Percentiles rank a stretch among this genome's conserved stretches.
phyloP scores from a whole-genome alignment of 2,113 vertebrate species.

The Galeopterus variegatus region DNA sequence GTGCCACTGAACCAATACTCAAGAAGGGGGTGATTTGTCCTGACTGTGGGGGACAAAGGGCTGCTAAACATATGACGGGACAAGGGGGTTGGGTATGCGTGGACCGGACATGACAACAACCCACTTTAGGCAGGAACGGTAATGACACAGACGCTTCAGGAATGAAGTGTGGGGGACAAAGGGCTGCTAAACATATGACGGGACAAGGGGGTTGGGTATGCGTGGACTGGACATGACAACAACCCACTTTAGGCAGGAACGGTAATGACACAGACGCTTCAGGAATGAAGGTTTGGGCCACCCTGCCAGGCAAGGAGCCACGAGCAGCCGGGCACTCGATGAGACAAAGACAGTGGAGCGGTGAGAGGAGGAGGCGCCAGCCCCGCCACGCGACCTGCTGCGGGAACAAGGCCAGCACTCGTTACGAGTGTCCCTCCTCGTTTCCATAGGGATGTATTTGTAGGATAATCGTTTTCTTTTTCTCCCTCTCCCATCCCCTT shows the following conservation, averaged over 20 bases:
- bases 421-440: too few relatives aligned
- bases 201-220: background rate
- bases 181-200: background rate
- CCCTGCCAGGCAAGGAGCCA: background rate
- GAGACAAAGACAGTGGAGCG: background rate
- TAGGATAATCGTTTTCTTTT: fast-evolving
- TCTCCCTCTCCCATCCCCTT: background rate
- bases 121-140: background rate
- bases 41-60: background rate
- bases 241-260: background rate
- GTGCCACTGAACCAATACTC: background rate
- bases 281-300: background rate
- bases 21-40: background rate
- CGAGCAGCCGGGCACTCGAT: background rate
- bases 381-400: background rate
- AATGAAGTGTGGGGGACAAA: background rate
- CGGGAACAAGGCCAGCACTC: background rate
- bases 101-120: background rate
- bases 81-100: background rate
- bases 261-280: background rate
- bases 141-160: background rate
- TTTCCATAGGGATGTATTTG: too few relatives aligned
- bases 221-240: background rate
- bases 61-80: background rate
- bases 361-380: fast-evolving